Evolutionary conservation across 2,888 invertebrate genomes (phyloP), one percentile per base, ranked within the genome.

Genomic region (Alloplasta piceator): DNA sequence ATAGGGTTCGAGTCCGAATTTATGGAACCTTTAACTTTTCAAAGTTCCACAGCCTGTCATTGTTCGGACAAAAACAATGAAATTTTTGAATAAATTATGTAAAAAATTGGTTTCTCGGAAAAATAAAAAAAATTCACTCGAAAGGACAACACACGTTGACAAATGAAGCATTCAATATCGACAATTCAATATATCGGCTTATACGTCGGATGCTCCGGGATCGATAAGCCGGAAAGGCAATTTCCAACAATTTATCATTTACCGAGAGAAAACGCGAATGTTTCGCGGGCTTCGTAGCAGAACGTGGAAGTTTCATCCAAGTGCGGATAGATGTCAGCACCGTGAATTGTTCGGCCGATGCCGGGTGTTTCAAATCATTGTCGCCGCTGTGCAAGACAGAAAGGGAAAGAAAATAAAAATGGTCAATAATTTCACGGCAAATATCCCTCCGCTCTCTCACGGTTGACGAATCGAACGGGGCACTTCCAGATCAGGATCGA

Each of bases 161-260:
- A 3, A 26, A 26, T 26, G 26, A 26, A 26, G 26, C 1, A 3
- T 26, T 26, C 26, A 26, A 26, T 26, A 43, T 48, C 39, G 60
- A 78, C 78, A 78, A 81, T 78, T 81, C 78, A 74, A 78, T 73
- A 78, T 73, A 73, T 70, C 58, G 43, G 52, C 26, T 70, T 66
- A 70, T 74, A 74, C 78, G 52, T 81, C 73, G 70, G 26, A 55
- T 64, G 16, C 50, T 58, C 2, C 46, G 66, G 74, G 43, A 81
- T 78, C 78, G 78, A 78, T 78, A 75, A 78, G 60, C 74, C 74
- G 78, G 66, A 81, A 81, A 81, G 74, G 81, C 70, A 77, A 81
- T 81, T 81, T 78, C 71, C 70, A 81, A 70, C 70, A 71, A 75
- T 81, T 78, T 78, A 78, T 78, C 78, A 67, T 81, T 75, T 75